A percentile compares a stretch with the other conserved stretches of the same genome.
These are phyloP conservation scores for Gymnocypris eckloni DNA, from an alignment of 2,797 vertebrate genomes.

Conservation along the genomic window DNA sequence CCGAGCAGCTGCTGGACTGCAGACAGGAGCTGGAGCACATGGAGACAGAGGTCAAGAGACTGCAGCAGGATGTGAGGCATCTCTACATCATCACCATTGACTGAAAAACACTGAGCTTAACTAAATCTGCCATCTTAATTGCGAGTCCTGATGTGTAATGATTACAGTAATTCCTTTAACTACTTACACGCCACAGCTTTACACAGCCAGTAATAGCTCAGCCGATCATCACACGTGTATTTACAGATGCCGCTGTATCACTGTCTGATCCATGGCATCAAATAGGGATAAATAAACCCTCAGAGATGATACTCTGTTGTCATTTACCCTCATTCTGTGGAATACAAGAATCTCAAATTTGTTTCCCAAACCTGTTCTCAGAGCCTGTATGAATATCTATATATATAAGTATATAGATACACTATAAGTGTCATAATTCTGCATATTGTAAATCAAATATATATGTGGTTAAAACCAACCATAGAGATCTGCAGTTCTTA, in stretches of 20 bases:
- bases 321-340: background rate
- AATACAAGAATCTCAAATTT: background rate
- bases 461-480: background rate
- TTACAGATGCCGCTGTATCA: background rate
- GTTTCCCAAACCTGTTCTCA: background rate
- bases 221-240: background rate
- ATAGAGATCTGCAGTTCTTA: background rate
- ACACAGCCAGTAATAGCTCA: background rate
- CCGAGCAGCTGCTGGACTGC: constrained; percentile 94
- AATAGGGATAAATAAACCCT: background rate
- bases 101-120: background rate
- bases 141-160: constrained; percentile 13
- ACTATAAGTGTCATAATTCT: too few relatives aligned
- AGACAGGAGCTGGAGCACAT: constrained; percentile 94
- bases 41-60: constrained; percentile 89
- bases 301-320: background rate
- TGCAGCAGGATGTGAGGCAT: constrained; percentile 90
- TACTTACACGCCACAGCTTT: constrained; percentile 22
- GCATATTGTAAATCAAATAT: background rate
- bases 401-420: background rate
- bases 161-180: constrained; percentile 43
- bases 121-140: constrained; percentile 15
- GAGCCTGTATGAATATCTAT: background rate
- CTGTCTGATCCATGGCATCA: background rate
- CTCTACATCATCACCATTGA: background rate